These are phyloP conservation scores for Esox lucius DNA, from an alignment of 2,797 vertebrate species.

Conservation along the genomic window DNA sequence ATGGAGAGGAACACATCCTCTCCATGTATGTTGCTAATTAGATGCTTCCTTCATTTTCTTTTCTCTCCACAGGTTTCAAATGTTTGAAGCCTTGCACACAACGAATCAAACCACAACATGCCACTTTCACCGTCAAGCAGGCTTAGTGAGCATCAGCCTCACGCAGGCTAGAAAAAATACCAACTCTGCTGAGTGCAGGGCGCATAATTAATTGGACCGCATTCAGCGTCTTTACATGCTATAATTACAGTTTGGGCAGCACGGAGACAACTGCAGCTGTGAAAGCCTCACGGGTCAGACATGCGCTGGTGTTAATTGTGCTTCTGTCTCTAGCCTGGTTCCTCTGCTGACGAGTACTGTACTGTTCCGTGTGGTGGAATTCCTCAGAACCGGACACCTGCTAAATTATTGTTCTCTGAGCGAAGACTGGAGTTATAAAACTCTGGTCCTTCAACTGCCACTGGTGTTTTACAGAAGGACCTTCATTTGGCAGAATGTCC, in stretches of 20 bases:
- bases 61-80: neutral
- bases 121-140: neutral
- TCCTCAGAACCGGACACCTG: neutral
- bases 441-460: neutral
- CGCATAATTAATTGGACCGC: conserved; percentile 49
- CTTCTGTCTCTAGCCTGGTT: conserved; percentile 19
- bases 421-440: conserved; percentile 10
- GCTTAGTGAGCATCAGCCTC: neutral
- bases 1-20: neutral
- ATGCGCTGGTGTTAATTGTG: conserved; percentile 23
- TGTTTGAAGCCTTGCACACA: neutral
- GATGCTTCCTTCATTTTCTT: neutral
- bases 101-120: conserved; percentile 15
- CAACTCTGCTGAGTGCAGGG: conserved; percentile 11
- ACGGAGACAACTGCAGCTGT: conserved; percentile 25
- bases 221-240: conserved; percentile 27
- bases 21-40: neutral
- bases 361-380: neutral
- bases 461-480: neutral
- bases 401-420: neutral
- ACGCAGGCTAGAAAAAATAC: neutral
- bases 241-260: conserved; percentile 32
- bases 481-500: neutral
- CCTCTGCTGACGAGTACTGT: conserved; percentile 6
- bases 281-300: conserved; percentile 29